Evolutionary conservation across 2,888 invertebrate genomes (phyloP).

Genomic region (Cotesia congregata): DNA sequence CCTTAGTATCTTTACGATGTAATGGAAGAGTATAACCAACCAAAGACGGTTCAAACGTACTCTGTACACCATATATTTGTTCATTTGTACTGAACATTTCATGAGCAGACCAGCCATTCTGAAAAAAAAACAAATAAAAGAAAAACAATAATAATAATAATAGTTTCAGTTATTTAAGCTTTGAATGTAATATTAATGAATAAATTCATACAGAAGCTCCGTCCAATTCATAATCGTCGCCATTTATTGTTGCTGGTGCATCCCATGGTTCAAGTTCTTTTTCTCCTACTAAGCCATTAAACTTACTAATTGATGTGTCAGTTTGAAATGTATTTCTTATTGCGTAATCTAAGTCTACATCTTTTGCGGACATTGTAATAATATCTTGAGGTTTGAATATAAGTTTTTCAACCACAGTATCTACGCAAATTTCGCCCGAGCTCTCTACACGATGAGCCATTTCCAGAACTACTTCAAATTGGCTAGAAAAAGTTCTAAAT

Average conservation of each 20-base stretch:
- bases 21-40: conserved; percentile 93
- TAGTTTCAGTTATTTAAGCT: background rate
- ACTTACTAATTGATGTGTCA: conserved; percentile 90
- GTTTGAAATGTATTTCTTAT: conserved; percentile 90
- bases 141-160: background rate
- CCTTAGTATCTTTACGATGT: conserved; percentile 87
- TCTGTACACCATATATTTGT: conserved; percentile 90
- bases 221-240: conserved; percentile 80
- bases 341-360: conserved; percentile 91
- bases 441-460: conserved; percentile 86
- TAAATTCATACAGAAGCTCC: conserved; percentile 69
- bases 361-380: conserved; percentile 84
- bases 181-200: background rate
- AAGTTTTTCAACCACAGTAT: conserved; percentile 82
- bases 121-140: conserved; percentile 20
- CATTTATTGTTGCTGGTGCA: conserved; percentile 72
- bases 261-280: conserved; percentile 94
- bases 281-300: conserved; percentile 83
- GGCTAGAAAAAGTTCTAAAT: conserved; percentile 89
- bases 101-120: conserved; percentile 95
- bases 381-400: conserved; percentile 90
- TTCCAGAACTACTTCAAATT: conserved; percentile 90
- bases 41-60: conserved; percentile 92
- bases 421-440: conserved; percentile 77
- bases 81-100: conserved; percentile 98